Evolutionary conservation across 2,888 invertebrate genomes (phyloP).

Genomic region (Eupithecia vulgata): DNA sequence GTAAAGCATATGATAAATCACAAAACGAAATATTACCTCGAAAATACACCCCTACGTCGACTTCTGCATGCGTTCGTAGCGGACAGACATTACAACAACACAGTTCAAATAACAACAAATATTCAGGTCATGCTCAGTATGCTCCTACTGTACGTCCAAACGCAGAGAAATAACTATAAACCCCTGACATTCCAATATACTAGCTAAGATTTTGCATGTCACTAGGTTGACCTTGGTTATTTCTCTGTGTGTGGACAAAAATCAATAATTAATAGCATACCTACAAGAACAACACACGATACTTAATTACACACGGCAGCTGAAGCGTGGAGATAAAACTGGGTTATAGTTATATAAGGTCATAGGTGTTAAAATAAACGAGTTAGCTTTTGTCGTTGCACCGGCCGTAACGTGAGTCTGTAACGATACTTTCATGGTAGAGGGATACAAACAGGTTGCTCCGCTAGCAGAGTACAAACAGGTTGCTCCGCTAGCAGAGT

Average conservation of each 20-base stretch:
- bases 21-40: background rate
- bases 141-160: background rate
- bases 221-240: background rate
- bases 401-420: background rate
- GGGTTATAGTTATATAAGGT: background rate
- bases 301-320: background rate
- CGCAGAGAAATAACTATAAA: background rate
- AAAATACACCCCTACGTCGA: conserved; percentile 9
- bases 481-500: background rate
- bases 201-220: background rate
- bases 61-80: conserved; percentile 6
- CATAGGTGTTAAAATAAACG: background rate
- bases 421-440: background rate
- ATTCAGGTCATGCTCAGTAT: background rate
- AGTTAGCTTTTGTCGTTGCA: background rate
- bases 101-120: background rate
- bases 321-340: background rate
- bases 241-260: background rate
- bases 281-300: background rate
- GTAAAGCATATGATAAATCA: background rate
- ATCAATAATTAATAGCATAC: background rate
- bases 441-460: background rate
- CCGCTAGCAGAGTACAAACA: background rate
- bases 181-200: too few relatives aligned
- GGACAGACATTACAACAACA: conserved; percentile 5